These are phyloP conservation scores for Heliconius nattereri DNA, from an alignment of 1,140 invertebrate species.

Conservation along the genomic window DNA sequence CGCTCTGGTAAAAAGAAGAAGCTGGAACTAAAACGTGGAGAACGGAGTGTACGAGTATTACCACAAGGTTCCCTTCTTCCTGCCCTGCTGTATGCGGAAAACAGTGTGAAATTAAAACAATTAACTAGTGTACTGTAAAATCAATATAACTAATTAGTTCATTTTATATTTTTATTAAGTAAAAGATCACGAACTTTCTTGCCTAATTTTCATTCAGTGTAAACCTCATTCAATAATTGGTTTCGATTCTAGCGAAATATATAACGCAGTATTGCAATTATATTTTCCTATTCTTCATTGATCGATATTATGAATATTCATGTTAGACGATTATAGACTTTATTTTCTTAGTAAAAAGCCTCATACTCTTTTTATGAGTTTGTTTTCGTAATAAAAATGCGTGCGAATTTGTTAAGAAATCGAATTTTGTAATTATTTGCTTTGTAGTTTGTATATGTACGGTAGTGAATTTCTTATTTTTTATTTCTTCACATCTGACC, in stretches of 20 bases:
- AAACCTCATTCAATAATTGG: constrained; percentile 14
- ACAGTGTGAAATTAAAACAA: no score
- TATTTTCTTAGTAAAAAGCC: constrained; percentile 3
- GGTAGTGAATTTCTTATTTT: neutral
- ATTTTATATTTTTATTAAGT: no score
- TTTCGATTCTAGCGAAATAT: constrained; percentile 12
- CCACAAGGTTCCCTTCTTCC: no score
- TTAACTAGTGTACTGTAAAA: no score
- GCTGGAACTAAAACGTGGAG: no score
- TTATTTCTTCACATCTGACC: neutral
- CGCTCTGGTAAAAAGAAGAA: no score
- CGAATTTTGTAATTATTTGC: constrained; percentile 29
- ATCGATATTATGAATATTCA: neutral
- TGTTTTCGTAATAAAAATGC: constrained; percentile 28
- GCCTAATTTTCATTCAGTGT: neutral
- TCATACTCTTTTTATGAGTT: constrained; percentile 3
- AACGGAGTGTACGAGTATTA: no score
- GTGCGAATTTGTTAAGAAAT: constrained; percentile 38
- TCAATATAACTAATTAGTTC: no score
- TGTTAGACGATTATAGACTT: constrained; percentile 12
- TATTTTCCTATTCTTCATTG: neutral
- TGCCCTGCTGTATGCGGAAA: no score
- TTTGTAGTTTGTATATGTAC: constrained; percentile 15
- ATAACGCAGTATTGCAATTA: neutral
- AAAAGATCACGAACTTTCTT: neutral